Percentiles rank a stretch among this genome's conserved stretches.
phyloP scores from a whole-genome alignment of 2,888 invertebrate genomes.

The Plebejus argus region DNA sequence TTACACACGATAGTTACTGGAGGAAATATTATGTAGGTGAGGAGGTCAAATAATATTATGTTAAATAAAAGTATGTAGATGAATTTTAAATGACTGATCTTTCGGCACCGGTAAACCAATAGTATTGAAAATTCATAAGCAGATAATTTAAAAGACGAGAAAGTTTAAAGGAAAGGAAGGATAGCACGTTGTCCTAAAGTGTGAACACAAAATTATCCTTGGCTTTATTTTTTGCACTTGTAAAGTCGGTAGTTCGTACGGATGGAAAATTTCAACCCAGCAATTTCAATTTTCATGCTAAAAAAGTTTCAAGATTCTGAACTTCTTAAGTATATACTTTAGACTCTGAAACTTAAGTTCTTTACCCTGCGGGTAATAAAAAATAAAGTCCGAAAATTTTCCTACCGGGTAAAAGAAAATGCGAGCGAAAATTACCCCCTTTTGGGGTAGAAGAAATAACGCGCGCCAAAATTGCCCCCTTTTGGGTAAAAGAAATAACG shows the following conservation, averaged over 20 bases:
- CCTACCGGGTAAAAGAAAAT: neutral
- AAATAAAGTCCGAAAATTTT: slow-evolving; percentile 2
- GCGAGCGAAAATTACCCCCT: neutral
- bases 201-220: neutral
- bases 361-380: neutral
- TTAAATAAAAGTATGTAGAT: no score
- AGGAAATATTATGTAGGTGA: neutral
- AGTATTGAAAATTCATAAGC: no score
- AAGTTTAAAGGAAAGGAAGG: no score
- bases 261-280: neutral
- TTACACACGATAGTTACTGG: neutral
- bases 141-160: no score
- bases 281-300: neutral
- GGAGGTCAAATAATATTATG: neutral
- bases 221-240: neutral
- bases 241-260: neutral
- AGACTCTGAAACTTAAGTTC: neutral
- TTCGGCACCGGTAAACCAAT: no score
- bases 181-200: neutral
- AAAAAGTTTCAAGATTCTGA: neutral
- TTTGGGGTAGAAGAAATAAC: neutral
- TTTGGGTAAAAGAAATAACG: neutral
- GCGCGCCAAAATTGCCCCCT: neutral
- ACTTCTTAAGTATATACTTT: neutral
- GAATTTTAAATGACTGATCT: no score